Conservation (phyloP, 2,113 vertebrate genomes). For the Saimiri boliviensis region DNA sequence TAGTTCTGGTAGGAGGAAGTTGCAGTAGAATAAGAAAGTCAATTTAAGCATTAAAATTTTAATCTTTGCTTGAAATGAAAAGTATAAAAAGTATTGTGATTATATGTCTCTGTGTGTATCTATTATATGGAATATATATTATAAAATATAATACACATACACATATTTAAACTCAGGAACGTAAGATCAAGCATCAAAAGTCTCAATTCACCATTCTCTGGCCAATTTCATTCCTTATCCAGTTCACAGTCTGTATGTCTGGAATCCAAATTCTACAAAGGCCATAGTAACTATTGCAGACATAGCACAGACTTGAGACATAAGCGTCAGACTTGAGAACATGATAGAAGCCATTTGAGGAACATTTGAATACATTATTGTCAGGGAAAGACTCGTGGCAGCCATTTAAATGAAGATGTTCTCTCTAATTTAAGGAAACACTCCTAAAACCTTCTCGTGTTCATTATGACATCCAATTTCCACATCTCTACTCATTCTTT, state of each 20-base stretch:
- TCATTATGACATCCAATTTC: background rate
- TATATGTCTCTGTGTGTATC: background rate
- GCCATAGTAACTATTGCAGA: background rate
- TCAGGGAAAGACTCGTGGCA: background rate
- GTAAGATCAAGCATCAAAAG: background rate
- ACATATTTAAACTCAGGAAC: background rate
- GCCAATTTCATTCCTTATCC: background rate
- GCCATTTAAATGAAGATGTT: background rate
- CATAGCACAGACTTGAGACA: background rate
- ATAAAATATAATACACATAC: too few relatives aligned
- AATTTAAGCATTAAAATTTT: background rate
- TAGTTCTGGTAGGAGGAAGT: background rate
- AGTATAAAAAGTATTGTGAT: background rate
- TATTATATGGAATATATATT: too few relatives aligned
- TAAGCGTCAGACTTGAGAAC: background rate
- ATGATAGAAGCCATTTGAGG: background rate
- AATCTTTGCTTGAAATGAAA: conserved; percentile 2
- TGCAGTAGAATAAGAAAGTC: background rate
- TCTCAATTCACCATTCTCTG: background rate
- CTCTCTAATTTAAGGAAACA: background rate
- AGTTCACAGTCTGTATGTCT: background rate
- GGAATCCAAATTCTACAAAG: background rate
- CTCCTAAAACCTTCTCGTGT: background rate
- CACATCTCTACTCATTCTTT: background rate
- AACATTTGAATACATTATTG: background rate